Evolutionary conservation across 2,888 invertebrate species (phyloP), one percentile per base, ranked within the genome.

Genomic region (Seira sanloemensis): DNA sequence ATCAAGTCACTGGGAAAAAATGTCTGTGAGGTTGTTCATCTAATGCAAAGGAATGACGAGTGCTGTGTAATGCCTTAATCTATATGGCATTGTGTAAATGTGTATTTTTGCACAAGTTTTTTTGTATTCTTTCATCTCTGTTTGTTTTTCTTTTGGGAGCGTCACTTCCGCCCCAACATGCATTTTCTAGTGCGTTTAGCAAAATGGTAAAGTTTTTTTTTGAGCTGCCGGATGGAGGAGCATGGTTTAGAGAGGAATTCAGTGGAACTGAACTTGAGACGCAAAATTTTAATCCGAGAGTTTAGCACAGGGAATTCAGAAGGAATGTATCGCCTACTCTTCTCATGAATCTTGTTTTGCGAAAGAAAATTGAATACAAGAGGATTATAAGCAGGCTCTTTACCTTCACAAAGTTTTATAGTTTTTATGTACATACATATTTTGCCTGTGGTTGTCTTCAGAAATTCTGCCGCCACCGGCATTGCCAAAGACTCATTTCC

Each of bases 221-320:
- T n/a, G n/a, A 9, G 7, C n/a, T 58, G 58, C 18, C 58, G n/a
- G 58, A 16, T 58, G 12, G 37, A 37, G 12, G 5, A 37, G 37
- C 12, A 37, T 37, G 37, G 12, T 9, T 37, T 37, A 37, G 37
- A 5, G 37, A 37, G n/a, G n/a, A n/a, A n/a, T n/a, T n/a, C n/a
- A 37, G 12, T 37, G 12, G 37, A 5, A 37, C 37, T 37, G 37
- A 37, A 37, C 58, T 58, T 58, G 16, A 16, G n/a, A 18, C n/a
- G n/a, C n/a, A n/a, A n/a, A 58, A 58, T 58, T 62, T 62, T 62
- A 62, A 62, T 23, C 62, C 62, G 21, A 62, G 62, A n/a, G n/a
- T n/a, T n/a, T n/a, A 62, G 62, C 21, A 62, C 62, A 21, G 21
- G 62, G 16, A 21, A n/a, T n/a, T n/a, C n/a, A n/a, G n/a, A n/a